These are phyloP conservation scores for Hyperoplus immaculatus DNA, from an alignment of 2,797 vertebrate genomes.

Conservation along the genomic window DNA sequence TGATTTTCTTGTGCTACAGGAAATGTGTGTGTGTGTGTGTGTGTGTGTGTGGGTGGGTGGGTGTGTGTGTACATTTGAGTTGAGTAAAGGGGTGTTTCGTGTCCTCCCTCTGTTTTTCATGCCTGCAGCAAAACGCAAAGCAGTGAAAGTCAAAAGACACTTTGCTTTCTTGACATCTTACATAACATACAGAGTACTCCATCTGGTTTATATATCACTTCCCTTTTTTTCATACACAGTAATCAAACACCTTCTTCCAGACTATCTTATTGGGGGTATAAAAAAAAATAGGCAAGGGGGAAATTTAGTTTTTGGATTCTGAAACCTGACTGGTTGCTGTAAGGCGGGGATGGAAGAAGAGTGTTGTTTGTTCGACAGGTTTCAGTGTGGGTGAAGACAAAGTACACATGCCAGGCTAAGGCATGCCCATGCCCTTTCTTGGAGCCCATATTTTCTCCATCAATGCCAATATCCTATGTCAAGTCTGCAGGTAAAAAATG, in stretches of 20 bases:
- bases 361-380: slow-evolving; percentile 71
- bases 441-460: slow-evolving; percentile 50
- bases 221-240: slow-evolving; percentile 8
- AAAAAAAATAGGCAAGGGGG: slow-evolving; percentile 15
- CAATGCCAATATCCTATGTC: slow-evolving; percentile 34
- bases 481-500: slow-evolving; percentile 46
- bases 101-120: neutral
- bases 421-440: slow-evolving; percentile 56
- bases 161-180: neutral
- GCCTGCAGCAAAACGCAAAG: neutral
- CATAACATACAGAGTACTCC: slow-evolving; percentile 8
- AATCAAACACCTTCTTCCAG: slow-evolving; percentile 36
- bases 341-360: slow-evolving; percentile 62
- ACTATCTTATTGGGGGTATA: slow-evolving; percentile 12
- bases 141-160: neutral
- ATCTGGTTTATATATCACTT: neutral
- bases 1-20: slow-evolving; percentile 1
- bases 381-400: slow-evolving; percentile 74
- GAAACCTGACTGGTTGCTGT: slow-evolving; percentile 42
- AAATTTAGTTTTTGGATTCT: slow-evolving; percentile 31
- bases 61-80: neutral
- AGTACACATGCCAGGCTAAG: slow-evolving; percentile 60
- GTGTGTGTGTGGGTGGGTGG: too few relatives aligned
- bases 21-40: neutral
- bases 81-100: neutral